Evolutionary conservation across 2,888 invertebrate genomes (phyloP), one percentile per base, ranked within the genome.

Genomic region (Trichopria drosophilae): DNA sequence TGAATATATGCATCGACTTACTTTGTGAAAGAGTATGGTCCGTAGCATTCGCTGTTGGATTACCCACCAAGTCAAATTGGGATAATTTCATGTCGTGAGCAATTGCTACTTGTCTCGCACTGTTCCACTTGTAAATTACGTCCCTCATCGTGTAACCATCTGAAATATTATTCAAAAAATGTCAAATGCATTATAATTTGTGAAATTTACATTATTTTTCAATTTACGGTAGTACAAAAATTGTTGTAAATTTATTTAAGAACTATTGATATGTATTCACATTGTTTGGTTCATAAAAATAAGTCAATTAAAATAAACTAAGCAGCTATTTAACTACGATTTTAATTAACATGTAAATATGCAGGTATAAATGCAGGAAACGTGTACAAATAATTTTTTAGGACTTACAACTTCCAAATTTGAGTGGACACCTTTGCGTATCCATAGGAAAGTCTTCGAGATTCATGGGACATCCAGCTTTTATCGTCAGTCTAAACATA

Each of bases 371-470:
- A n/a, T n/a, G n/a, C n/a, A n/a, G n/a, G n/a, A n/a, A n/a, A n/a
- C 10, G 6, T 10, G 24, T 24, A 9, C 10, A 24, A 24, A 24
- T 9, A 24, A 24, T 24, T 24, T 9, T 9, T 9, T 5, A 26
- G 40, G 40, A 85, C 88, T 84, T 79, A 90, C 90, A 90, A 66
- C 90, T 90, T 51, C 89, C 89, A 66, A 90, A 84, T 74, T 85
- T 85, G 26, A 88, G 77, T 1, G 89, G 89, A 69, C 90, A 90
- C 58, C 84, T 78, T 72, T 90, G 90, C 26, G 86, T 85, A 70
- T 91, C 91, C 87, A 91, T 88, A 1, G 91, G 91, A 72, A 90
- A 91, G 69, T 89, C 87, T 69, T 87, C 86, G 48, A 91, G 78
- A 73, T 89, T 86, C 91, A 91, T 91, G 4, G 87, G 87, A 66